These are phyloP conservation scores for Arge pagana DNA, from an alignment of 2,888 invertebrate genomes.

Conservation along the genomic window DNA sequence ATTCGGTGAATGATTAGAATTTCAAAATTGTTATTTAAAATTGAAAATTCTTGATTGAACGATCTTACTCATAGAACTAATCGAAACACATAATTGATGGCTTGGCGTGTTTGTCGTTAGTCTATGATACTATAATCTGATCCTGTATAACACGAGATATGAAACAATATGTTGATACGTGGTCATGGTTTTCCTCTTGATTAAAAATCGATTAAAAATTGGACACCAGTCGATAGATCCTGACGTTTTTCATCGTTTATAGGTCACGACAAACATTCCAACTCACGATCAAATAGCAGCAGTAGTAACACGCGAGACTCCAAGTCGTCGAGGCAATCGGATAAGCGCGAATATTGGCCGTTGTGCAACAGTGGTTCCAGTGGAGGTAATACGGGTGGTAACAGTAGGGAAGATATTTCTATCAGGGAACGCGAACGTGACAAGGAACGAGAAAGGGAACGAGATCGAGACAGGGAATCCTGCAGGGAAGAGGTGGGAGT, in stretches of 20 bases:
- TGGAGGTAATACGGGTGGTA: conserved; percentile 45
- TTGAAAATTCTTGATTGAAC: no score
- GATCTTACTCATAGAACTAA: no score
- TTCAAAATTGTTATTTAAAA: no score
- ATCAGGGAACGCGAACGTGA: conserved; percentile 49
- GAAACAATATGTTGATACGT: no score
- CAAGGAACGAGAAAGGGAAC: conserved; percentile 45
- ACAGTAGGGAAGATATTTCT: conserved; percentile 51
- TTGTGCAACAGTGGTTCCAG: conserved; percentile 39
- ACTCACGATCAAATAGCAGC: conserved; percentile 63
- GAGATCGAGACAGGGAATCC: conserved; percentile 40
- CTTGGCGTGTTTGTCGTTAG: no score
- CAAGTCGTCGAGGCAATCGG: conserved; percentile 51
- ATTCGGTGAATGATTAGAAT: no score
- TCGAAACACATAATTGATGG: no score
- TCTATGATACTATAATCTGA: no score
- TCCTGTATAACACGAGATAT: no score
- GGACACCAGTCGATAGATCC: not conserved
- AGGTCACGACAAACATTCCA: conserved; percentile 79
- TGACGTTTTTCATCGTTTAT: conserved; percentile 30
- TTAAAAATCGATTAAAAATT: no score
- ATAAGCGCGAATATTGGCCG: conserved; percentile 56
- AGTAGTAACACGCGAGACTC: conserved; percentile 42
- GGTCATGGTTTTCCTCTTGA: no score
- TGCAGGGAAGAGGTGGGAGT: conserved; percentile 36